These are phyloP conservation scores for Atrina japonica DNA, from an alignment of 2,888 invertebrate species.

Conservation along the genomic window DNA sequence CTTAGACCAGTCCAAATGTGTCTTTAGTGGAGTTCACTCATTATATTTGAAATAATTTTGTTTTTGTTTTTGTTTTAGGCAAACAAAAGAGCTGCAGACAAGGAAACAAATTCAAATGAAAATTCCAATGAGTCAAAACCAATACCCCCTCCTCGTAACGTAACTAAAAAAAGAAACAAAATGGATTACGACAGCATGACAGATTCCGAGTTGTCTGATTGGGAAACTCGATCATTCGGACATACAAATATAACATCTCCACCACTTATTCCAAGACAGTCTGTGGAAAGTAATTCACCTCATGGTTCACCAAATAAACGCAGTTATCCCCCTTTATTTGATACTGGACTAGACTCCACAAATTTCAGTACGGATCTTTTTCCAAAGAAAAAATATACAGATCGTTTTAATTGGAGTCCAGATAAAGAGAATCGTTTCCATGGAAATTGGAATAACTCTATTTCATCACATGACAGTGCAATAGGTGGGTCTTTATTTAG, in stretches of 20 bases:
- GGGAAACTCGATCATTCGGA: conserved; percentile 51
- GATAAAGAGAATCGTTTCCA: conserved; percentile 36
- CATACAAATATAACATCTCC: conserved; percentile 36
- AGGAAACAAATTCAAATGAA: too few relatives aligned
- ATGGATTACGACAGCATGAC: conserved; percentile 59
- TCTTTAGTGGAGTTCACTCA: too few relatives aligned
- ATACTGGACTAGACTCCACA: not conserved
- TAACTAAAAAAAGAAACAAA: not conserved
- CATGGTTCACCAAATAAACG: conserved; percentile 24
- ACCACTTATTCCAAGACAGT: conserved; percentile 16
- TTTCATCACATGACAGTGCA: conserved; percentile 42
- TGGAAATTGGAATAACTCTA: conserved; percentile 41
- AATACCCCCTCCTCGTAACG: too few relatives aligned
- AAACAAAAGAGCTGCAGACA: too few relatives aligned
- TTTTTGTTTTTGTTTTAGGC: too few relatives aligned
- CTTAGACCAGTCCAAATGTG: too few relatives aligned
- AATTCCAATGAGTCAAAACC: too few relatives aligned
- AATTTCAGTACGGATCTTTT: conserved; percentile 12
- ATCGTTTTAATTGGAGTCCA: conserved; percentile 22
- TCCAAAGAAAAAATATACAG: conserved; percentile 29
- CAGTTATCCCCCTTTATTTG: conserved; percentile 23
- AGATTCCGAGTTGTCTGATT: conserved; percentile 65
- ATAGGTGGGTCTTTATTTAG: conserved; percentile 40
- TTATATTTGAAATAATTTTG: too few relatives aligned
- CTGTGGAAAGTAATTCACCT: conserved; percentile 8